These are phyloP conservation scores for Pelobates fuscus DNA, from an alignment of 2,113 vertebrate genomes.

Conservation along the genomic window DNA sequence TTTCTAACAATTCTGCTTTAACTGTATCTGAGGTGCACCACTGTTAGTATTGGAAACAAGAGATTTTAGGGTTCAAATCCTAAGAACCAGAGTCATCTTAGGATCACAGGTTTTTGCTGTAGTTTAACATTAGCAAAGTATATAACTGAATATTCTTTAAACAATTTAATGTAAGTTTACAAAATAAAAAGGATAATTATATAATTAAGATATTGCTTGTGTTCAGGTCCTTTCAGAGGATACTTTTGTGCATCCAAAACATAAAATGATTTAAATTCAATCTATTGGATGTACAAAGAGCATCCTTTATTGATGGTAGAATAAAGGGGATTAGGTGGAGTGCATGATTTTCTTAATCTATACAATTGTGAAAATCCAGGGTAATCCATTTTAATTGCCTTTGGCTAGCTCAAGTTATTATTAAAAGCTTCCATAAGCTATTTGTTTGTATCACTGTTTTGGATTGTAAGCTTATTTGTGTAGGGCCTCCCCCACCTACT, in stretches of 20 bases:
- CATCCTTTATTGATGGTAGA: neutral
- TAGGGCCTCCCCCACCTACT: too few species aligned
- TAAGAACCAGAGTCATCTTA: slow-evolving; percentile 18
- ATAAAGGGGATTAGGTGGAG: neutral
- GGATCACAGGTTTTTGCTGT: slow-evolving; percentile 5
- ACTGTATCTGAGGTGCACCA: neutral
- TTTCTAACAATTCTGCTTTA: neutral
- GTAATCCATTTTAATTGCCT: neutral
- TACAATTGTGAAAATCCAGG: neutral
- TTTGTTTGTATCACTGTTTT: too few species aligned
- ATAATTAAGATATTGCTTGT: neutral
- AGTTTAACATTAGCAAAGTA: neutral
- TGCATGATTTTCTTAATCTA: neutral
- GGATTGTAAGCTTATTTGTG: too few species aligned
- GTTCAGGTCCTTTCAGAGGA: too few species aligned
- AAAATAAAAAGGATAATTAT: neutral
- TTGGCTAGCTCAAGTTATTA: neutral
- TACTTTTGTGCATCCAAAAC: neutral
- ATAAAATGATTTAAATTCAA: neutral
- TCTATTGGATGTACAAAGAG: neutral
- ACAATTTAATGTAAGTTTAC: neutral
- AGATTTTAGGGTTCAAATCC: slow-evolving; percentile 11
- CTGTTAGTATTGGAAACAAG: slow-evolving; percentile 9
- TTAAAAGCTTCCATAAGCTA: neutral
- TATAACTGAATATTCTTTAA: neutral